Percentiles rank a stretch among this genome's conserved stretches.
phyloP scores from a whole-genome alignment of 2,113 vertebrate species.

The Butorides virescens region DNA sequence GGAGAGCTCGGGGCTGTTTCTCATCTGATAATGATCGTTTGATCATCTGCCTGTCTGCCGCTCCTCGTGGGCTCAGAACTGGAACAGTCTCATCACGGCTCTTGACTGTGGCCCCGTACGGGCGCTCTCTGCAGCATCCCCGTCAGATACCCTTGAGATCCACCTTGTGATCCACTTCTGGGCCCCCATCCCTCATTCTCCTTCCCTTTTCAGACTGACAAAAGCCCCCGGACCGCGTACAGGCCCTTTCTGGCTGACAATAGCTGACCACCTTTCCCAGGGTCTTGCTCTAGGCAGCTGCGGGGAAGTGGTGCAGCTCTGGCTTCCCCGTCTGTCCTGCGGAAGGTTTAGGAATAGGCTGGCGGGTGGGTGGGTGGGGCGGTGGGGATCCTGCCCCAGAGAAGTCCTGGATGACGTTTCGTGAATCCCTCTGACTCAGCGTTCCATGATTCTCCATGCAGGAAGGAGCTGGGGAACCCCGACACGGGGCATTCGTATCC shows the following conservation, averaged over 20 bases:
- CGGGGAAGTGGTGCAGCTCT: not conserved
- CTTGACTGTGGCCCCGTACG: not conserved
- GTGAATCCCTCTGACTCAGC: rapidly evolving
- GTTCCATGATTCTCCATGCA: not conserved
- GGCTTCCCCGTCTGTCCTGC: rapidly evolving
- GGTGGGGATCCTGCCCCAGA: not conserved
- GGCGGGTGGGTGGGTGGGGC: not conserved
- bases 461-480: slow-evolving; percentile 82
- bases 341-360: not conserved
- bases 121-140: not conserved
- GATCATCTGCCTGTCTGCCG: not conserved
- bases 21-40: not conserved
- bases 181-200: not conserved
- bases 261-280: not conserved
- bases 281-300: not conserved
- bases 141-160: not conserved
- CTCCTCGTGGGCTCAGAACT: not conserved
- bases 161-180: not conserved
- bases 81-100: not conserved
- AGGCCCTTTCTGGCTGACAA: rapidly evolving
- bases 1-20: not conserved
- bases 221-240: rapidly evolving
- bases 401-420: not conserved
- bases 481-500: slow-evolving; percentile 78
- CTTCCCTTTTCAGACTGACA: not conserved